Percentiles rank a stretch among this genome's conserved stretches.
These are phyloP conservation scores for Semotilus atromaculatus DNA, from an alignment of 2,797 vertebrate genomes.

Conservation along the genomic window DNA sequence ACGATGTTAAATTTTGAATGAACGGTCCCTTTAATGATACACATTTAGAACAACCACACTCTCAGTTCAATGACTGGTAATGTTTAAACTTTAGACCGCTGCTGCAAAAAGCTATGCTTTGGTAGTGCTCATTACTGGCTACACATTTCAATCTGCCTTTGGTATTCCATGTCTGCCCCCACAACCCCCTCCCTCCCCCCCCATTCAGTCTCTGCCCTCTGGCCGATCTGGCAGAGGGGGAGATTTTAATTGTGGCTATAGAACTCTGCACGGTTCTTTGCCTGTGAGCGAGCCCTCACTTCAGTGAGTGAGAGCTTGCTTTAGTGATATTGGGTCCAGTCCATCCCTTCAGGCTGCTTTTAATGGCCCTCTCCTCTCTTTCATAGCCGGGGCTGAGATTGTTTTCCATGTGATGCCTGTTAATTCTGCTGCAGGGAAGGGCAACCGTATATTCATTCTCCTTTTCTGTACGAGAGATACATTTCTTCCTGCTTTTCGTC, in stretches of 20 bases:
- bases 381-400: conserved; percentile 87
- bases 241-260: conserved; percentile 92
- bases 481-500: conserved; percentile 42
- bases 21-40: background rate
- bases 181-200: conserved; percentile 39
- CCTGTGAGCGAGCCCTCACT: conserved; percentile 84
- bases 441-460: conserved; percentile 85
- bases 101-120: conserved; percentile 78
- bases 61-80: conserved; percentile 45
- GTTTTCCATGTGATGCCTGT: conserved; percentile 91
- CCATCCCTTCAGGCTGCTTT: conserved; percentile 86
- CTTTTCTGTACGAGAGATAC: conserved; percentile 60
- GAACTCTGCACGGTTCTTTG: conserved; percentile 81
- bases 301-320: conserved; percentile 79
- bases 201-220: conserved; percentile 72
- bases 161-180: conserved; percentile 84
- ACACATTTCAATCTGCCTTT: conserved; percentile 91
- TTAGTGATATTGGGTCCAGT: conserved; percentile 87
- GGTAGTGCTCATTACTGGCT: conserved; percentile 85
- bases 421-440: conserved; percentile 91
- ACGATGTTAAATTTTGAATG: background rate
- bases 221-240: conserved; percentile 88
- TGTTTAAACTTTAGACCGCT: conserved; percentile 43
- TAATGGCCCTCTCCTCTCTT: conserved; percentile 85
- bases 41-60: background rate